Evolutionary conservation across 2,888 invertebrate genomes (phyloP), one percentile per base, ranked within the genome.

Genomic region (Hypsopygia costalis): DNA sequence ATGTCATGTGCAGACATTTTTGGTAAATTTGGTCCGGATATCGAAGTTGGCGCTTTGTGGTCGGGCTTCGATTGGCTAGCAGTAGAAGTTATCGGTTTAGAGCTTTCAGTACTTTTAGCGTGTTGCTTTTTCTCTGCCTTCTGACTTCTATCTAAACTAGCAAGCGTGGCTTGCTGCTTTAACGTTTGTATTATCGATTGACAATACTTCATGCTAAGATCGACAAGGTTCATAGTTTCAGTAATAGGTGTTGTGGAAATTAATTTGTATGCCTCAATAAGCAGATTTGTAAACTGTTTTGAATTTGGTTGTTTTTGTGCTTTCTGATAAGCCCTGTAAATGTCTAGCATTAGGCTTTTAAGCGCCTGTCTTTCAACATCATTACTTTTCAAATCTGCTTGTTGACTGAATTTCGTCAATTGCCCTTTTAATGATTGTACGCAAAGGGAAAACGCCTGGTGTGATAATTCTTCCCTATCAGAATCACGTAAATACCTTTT

Each of bases 401-500:
- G 86, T 46, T 86, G 88, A 11, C 78, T 73, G 46, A 90, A 89
- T 52, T 86, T 85, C 28, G 91, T 91, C 11, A 93, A 83, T 58
- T 91, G 91, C 3, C 91, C 91, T 47, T 93, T 90, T 46, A 94
- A 76, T 27, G 93, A 92, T 65, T 94, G 93, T 6, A 93, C 87
- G 53, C 94, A 94, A 48, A 94, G 90, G 0, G 92, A 92, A 47
- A 95, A 90, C 0, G 97, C 95, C 79, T 95, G 94, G 41, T 94
- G 93, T 0, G 94, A 93, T 41, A 97, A 87, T 59, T 94, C 94
- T 55, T 94, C 92, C 41, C 97, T 91, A 70, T 97, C 97, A 1
- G 92, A 91, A 69, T 97, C 96, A 27, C 95, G 91, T 43, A 98
- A 90, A 73, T 97, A 98, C 70, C 91, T 95, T 92, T 97, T 98